phyloP scores from a whole-genome alignment of 2,888 invertebrate genomes.

The Tanytarsus gracilentus region DNA sequence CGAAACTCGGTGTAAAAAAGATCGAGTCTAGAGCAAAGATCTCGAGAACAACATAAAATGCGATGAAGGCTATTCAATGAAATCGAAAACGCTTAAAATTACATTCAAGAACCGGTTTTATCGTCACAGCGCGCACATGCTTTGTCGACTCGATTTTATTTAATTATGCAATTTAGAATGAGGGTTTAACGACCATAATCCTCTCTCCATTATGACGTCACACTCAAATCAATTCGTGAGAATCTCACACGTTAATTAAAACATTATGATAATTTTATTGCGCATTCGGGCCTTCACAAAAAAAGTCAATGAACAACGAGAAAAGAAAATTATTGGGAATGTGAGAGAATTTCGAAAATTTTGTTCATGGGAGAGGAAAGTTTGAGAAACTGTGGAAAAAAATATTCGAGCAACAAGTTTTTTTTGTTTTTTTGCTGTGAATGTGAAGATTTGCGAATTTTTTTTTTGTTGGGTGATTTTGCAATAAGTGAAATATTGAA shows the following conservation, averaged over 20 bases:
- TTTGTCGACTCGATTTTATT: background rate
- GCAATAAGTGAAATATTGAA: background rate
- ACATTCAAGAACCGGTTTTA: slow-evolving; percentile 1
- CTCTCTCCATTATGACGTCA: slow-evolving; percentile 7
- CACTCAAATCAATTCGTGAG: too few relatives aligned
- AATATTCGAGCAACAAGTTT: slow-evolving; percentile 5
- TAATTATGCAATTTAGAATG: slow-evolving; percentile 4
- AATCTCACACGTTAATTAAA: too few relatives aligned
- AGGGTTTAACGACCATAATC: background rate
- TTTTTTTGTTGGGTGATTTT: background rate
- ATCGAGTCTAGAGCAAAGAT: background rate
- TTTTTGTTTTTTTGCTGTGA: background rate
- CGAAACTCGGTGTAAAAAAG: background rate
- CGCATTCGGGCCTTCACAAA: too few relatives aligned
- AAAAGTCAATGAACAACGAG: background rate
- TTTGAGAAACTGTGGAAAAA: background rate
- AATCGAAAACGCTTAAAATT: slow-evolving; percentile 1
- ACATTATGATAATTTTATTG: too few relatives aligned
- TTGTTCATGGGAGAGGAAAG: background rate
- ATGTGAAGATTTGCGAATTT: background rate
- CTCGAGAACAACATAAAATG: background rate
- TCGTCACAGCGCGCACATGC: background rate
- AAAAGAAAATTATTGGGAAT: too few relatives aligned
- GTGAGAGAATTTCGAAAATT: too few relatives aligned
- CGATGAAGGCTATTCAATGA: slow-evolving; percentile 2